phyloP scores from a whole-genome alignment of 2,888 invertebrate species.

The Nemotelus pantherinus region DNA sequence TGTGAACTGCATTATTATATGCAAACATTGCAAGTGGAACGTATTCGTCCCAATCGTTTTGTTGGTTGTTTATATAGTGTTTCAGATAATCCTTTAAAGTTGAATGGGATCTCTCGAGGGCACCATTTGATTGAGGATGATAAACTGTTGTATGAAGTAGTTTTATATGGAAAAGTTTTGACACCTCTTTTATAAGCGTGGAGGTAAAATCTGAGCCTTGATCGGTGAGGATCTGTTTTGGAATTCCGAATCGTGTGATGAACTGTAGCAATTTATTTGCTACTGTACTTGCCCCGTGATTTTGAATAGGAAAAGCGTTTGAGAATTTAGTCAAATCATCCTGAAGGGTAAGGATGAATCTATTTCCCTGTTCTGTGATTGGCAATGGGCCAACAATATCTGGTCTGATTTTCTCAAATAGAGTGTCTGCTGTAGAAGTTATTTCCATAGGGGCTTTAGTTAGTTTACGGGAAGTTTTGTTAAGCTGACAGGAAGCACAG shows the following conservation, averaged over 20 bases:
- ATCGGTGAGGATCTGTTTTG: slow-evolving; percentile 47
- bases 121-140: slow-evolving; percentile 30
- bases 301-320: slow-evolving; percentile 49
- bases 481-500: slow-evolving; percentile 54
- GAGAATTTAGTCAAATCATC: slow-evolving; percentile 58
- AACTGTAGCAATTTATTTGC: slow-evolving; percentile 52
- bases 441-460: slow-evolving; percentile 57
- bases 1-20: slow-evolving; percentile 16
- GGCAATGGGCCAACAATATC: slow-evolving; percentile 57
- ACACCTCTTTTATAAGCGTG: slow-evolving; percentile 55
- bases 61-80: slow-evolving; percentile 10
- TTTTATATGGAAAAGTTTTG: slow-evolving; percentile 55
- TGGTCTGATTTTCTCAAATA: slow-evolving; percentile 56
- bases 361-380: slow-evolving; percentile 53
- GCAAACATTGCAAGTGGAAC: slow-evolving; percentile 43
- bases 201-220: slow-evolving; percentile 32
- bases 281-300: slow-evolving; percentile 4
- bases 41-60: slow-evolving; percentile 41
- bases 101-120: slow-evolving; percentile 16
- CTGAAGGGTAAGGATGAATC: slow-evolving; percentile 52
- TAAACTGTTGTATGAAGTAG: not conserved
- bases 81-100: slow-evolving; percentile 2
- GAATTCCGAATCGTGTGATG: slow-evolving; percentile 58
- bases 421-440: slow-evolving; percentile 54
- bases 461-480: slow-evolving; percentile 53